Evolutionary conservation across 2,113 vertebrate genomes (phyloP).

Genomic region (Charina bottae): DNA sequence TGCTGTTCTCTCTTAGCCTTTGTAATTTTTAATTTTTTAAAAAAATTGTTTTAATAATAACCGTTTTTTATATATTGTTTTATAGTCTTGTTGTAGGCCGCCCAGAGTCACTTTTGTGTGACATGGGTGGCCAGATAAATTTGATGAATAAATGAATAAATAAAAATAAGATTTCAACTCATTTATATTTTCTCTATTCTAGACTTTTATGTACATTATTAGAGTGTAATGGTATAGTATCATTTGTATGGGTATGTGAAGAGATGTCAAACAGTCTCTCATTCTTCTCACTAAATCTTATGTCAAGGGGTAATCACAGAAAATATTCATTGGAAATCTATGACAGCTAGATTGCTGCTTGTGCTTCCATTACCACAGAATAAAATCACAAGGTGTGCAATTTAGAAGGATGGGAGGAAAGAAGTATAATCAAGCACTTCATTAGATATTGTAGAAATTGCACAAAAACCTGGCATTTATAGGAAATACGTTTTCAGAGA

Average conservation of each 20-base stretch:
- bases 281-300: constrained; percentile 1
- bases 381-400: background rate
- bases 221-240: constrained; percentile 3
- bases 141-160: background rate
- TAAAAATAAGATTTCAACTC: background rate
- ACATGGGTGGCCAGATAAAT: background rate
- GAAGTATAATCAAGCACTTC: background rate
- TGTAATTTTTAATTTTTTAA: background rate
- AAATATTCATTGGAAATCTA: background rate
- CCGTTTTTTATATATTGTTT: background rate
- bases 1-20: background rate
- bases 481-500: background rate
- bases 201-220: background rate
- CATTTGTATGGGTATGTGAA: background rate
- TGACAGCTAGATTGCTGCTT: background rate
- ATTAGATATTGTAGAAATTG: background rate
- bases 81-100: background rate
- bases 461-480: constrained; percentile 1
- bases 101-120: background rate
- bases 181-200: background rate
- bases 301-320: background rate
- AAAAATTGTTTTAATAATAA: background rate
- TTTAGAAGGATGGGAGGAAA: background rate
- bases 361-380: background rate
- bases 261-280: background rate